Conservation (phyloP, 2,113 vertebrate species). For the Syrmaticus mikado region DNA sequence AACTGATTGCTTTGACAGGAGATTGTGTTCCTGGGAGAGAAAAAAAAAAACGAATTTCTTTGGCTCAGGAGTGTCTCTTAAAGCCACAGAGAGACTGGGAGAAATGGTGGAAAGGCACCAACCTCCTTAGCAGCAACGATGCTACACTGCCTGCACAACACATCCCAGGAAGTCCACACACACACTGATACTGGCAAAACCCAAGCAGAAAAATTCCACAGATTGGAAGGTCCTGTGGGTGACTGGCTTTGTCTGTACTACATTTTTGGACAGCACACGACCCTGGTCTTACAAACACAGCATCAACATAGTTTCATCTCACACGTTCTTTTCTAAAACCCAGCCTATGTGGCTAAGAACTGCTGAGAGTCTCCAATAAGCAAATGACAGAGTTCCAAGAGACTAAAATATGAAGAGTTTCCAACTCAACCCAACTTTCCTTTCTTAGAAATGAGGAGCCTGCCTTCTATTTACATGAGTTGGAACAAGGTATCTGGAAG, state of each 20-base stretch:
- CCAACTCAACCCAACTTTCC: not conserved
- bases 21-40: not conserved
- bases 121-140: not conserved
- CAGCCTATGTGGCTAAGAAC: not conserved
- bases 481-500: not conserved
- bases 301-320: not conserved
- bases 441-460: not conserved
- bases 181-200: fast-evolving
- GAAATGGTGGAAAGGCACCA: not conserved
- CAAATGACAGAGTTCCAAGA: not conserved
- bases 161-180: not conserved
- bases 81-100: not conserved
- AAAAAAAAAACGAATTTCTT: not conserved
- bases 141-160: not conserved
- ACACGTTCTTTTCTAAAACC: not conserved
- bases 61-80: not conserved
- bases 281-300: not conserved
- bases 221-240: not conserved
- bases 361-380: not conserved
- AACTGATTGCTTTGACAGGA: not conserved
- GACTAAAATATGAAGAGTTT: not conserved
- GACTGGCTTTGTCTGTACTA: not conserved
- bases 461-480: not conserved
- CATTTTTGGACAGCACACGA: not conserved
- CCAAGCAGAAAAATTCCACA: not conserved